These are phyloP conservation scores for Drosophila nr. perissopoda DNA, from an alignment of 2,888 invertebrate species.

Conservation along the genomic window DNA sequence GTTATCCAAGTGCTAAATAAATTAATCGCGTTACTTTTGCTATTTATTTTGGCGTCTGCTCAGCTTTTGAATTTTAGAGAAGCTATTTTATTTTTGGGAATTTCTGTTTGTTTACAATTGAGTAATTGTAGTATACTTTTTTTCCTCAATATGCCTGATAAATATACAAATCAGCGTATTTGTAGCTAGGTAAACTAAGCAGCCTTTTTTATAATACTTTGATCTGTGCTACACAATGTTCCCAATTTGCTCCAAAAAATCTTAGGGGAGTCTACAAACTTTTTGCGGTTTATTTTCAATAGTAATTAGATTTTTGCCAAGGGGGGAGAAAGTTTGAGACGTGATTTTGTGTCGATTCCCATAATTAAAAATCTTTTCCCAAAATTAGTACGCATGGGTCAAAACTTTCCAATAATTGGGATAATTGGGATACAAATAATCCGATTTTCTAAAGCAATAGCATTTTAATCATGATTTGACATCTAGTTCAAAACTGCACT, in stretches of 20 bases:
- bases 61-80: not conserved
- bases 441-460: not conserved
- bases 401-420: not conserved
- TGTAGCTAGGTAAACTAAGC: not conserved
- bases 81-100: not conserved
- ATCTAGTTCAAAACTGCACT: not conserved
- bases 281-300: not conserved
- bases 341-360: not conserved
- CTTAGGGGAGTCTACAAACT: not conserved
- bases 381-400: not conserved
- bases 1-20: constrained; percentile 40
- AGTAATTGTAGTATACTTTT: not conserved
- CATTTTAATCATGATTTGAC: not conserved
- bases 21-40: constrained; percentile 25
- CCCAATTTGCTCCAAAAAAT: not conserved
- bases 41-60: not conserved
- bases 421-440: not conserved
- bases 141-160: not conserved
- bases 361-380: not conserved
- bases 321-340: not conserved
- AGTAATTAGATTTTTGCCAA: not conserved
- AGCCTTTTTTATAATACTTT: not conserved
- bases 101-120: not conserved
- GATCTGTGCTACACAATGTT: not conserved
- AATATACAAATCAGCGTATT: not conserved